Conservation (phyloP, 1,140 invertebrate species). For the Tetragonula clypearis region DNA sequence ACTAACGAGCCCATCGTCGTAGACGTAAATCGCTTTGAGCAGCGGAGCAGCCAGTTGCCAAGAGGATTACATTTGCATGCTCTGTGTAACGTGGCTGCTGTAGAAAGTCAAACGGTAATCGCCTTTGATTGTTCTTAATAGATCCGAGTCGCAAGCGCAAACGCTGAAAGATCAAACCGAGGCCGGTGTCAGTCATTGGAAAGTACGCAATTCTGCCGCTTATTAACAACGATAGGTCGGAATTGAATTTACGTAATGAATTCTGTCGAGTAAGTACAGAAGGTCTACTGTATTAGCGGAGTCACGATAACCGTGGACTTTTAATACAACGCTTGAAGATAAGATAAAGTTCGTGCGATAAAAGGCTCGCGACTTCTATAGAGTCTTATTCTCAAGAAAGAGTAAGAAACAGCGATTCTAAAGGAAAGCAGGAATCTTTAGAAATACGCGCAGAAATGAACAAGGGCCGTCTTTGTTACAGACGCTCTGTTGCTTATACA, state of each 20-base stretch:
- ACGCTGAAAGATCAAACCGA: not conserved
- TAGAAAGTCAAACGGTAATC: slow-evolving; percentile 46
- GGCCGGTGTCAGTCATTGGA: slow-evolving; percentile 30
- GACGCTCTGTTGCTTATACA: too few relatives aligned
- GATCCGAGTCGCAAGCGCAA: not conserved
- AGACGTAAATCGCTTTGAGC: slow-evolving; percentile 30
- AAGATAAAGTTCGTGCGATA: not conserved
- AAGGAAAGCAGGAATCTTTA: not conserved
- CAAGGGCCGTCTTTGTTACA: not conserved
- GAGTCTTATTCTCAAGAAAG: too few relatives aligned
- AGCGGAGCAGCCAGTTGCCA: not conserved
- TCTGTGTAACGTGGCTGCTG: slow-evolving; percentile 6
- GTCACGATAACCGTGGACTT: not conserved
- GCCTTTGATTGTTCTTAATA: slow-evolving; percentile 18
- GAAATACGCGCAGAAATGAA: not conserved
- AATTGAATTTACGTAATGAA: slow-evolving; percentile 29
- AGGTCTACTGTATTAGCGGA: not conserved
- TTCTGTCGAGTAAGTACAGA: not conserved
- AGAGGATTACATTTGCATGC: slow-evolving; percentile 35
- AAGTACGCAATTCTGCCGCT: not conserved
- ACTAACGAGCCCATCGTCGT: slow-evolving; percentile 29
- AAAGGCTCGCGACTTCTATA: too few relatives aligned
- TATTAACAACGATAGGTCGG: not conserved
- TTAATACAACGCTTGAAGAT: not conserved
- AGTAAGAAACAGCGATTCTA: not conserved